Evolutionary conservation across 2,888 invertebrate species (phyloP), one percentile per base, ranked within the genome.

Genomic region (Anarsia innoxiella): DNA sequence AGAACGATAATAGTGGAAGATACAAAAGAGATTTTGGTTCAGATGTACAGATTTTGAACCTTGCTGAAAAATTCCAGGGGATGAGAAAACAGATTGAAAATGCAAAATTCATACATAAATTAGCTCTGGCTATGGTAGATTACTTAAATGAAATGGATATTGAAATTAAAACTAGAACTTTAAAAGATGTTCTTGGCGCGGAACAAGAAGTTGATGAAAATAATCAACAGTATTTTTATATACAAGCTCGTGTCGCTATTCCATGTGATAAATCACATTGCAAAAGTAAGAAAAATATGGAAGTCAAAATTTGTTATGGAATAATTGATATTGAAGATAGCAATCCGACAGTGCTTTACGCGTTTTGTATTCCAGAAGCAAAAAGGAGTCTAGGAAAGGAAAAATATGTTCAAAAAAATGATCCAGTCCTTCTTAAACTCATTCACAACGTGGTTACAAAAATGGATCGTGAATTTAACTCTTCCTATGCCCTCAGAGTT

Each of bases 241-340:
- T 79, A 31, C 73, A 76, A 56, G 66, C 57, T 14, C 60, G 57
- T 36, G 59, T 76, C 23, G 47, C 49, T 3, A 61, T 67, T 46
- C 71, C 75, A 1, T 77, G 77, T 42, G 59, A 66, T 31, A 62
- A 57, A 56, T n/a, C n/a, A n/a, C n/a, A n/a, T 23, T 77, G 78
- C 44, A 67, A 74, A 42, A 45, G 53, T 12, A 62, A 62, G 31
- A 67, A 74, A 41, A 45, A 54, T 12, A 63, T 61, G 31, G 48
- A 66, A 5, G 63, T 61, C 6, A 86, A 86, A 62, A 78, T 88
- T 36, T 89, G 89, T 54, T 86, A 86, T 50, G 77, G 87, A 11
- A 68, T 86, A 38, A 66, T 88, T 27, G 78, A 85, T 42, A 68
- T 62, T 33, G 69, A 71, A 1, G 66, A 77, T 28, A 57, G 73